Percentiles rank a stretch among this genome's conserved stretches.
Evolutionary conservation across 1,140 invertebrate species (phyloP).

Genomic region (Drosophila lacertosa): DNA sequence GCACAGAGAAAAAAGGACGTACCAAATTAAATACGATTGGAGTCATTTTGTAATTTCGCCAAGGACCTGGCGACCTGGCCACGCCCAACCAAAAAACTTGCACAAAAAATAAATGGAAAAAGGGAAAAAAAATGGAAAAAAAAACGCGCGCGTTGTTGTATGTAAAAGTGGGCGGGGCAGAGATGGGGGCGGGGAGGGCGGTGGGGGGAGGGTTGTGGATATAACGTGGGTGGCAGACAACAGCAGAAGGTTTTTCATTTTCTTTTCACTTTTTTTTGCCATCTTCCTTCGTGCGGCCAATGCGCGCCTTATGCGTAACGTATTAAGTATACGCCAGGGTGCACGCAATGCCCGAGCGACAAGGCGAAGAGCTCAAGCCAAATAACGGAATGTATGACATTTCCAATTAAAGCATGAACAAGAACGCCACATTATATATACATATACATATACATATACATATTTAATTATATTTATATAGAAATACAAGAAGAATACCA

Average conservation of each 20-base stretch:
- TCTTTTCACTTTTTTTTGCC: neutral
- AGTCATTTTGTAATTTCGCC: slow-evolving; percentile 9
- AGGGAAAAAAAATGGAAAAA: neutral
- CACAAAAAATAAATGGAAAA: neutral
- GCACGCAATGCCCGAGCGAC: slow-evolving; percentile 6
- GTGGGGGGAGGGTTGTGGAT: neutral
- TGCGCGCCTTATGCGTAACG: slow-evolving; percentile 54
- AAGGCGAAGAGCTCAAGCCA: slow-evolving; percentile 12
- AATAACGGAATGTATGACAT: slow-evolving; percentile 16
- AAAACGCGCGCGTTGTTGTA: slow-evolving; percentile 3
- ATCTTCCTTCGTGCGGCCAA: slow-evolving; percentile 12
- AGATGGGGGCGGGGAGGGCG: neutral
- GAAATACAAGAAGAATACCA: slow-evolving; percentile 1
- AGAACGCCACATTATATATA: neutral
- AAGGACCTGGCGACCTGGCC: slow-evolving; percentile 18
- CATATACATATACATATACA: slow-evolving; percentile 2
- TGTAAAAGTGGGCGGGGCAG: neutral
- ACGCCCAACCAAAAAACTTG: slow-evolving; percentile 21
- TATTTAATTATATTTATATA: slow-evolving; percentile 4
- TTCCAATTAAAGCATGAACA: slow-evolving; percentile 39
- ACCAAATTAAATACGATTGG: slow-evolving; percentile 7
- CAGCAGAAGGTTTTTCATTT: neutral
- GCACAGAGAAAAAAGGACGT: neutral
- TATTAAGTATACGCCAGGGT: slow-evolving; percentile 62
- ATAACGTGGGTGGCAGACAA: slow-evolving; percentile 8